A percentile compares a stretch with the other conserved stretches of the same genome.
Conservation (phyloP, 1,140 invertebrate genomes). For the Bradynema listronoti region DNA sequence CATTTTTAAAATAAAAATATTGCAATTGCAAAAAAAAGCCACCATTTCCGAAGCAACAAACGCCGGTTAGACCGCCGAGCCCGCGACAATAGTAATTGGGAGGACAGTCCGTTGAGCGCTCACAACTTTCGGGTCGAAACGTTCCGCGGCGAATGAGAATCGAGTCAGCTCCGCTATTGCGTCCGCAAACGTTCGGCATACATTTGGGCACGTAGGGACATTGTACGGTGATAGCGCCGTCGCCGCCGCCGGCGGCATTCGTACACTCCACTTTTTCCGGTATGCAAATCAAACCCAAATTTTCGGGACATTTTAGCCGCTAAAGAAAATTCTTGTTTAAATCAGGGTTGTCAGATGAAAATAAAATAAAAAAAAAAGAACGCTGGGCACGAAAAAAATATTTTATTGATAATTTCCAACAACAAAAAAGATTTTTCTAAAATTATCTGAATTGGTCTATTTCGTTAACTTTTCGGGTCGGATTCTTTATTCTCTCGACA, state of each 20-base stretch:
- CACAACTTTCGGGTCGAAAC: conserved; percentile 12
- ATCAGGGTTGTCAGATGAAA: not conserved
- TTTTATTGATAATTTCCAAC: not conserved
- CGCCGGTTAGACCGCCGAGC: conserved; percentile 24
- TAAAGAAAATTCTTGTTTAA: conserved; percentile 11
- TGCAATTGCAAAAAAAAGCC: not conserved
- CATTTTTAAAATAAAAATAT: not conserved
- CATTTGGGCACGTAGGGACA: conserved; percentile 38
- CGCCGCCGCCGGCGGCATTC: too few relatives aligned
- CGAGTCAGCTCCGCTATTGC: conserved; percentile 14
- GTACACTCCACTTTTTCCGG: conserved; percentile 42
- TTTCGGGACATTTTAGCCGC: conserved; percentile 33
- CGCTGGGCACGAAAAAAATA: not conserved
- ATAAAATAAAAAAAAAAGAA: too few relatives aligned
- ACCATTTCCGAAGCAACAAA: conserved; percentile 36
- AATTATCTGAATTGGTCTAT: too few relatives aligned
- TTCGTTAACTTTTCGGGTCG: too few relatives aligned
- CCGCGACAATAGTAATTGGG: conserved; percentile 16
- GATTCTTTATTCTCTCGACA: too few relatives aligned
- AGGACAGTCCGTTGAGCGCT: conserved; percentile 13
- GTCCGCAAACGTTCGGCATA: conserved; percentile 43
- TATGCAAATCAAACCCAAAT: conserved; percentile 31
- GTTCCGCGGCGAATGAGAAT: conserved; percentile 19
- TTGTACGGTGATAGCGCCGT: too few relatives aligned
- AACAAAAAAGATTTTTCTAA: too few relatives aligned